Evolutionary conservation across 2,888 invertebrate genomes (phyloP), one percentile per base, ranked within the genome.

Genomic region (Parnassius glacialis): DNA sequence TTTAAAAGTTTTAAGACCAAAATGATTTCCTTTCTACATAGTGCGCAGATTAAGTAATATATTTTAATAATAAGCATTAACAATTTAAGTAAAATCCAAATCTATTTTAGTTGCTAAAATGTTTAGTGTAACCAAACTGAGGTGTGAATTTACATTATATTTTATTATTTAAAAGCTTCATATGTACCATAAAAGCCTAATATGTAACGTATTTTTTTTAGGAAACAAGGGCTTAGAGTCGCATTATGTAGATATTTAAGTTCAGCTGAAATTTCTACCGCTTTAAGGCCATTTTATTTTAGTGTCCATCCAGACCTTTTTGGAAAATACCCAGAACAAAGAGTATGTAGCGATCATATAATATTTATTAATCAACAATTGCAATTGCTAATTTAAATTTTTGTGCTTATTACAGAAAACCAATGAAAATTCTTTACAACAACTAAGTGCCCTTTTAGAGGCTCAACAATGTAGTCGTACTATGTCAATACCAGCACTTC

Each of bases 271-370:
- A 94, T 98, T 20, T 96, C 98, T 0, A 95, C 97, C 34, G 98
- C 98, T 0, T 89, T 98, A 53, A 93, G 98, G 65, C 98, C 98
- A 7, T 98, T 98, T 85, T 98, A 98, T 87, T 98, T 98, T 83
- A 95, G 95, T 64, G 98, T 98, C 3, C 98, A 98, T 92, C 98
- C 98, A 11, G 98, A 98, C 91, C 93, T 98, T 53, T 98, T 98
- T 92, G 97, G 97, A 59, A 95, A 96, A 86, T 95, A 96, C 92
- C 98, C 98, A 45, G 94, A 94, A 78, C 97, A 98, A 90, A 94
- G 96, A 84, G 97, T 97, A 92, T 89, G 85, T 59, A 59, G 53
- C 41, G 34, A 55, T 25, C 25, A 25, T 25, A 25, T 25, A 25
- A 25, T 59, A 44, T 43, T 10, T 59, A 16, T 16, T 45, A 52